A percentile compares a stretch with the other conserved stretches of the same genome.
Evolutionary conservation across 2,797 vertebrate species (phyloP).

Genomic region (Chelon auratus): DNA sequence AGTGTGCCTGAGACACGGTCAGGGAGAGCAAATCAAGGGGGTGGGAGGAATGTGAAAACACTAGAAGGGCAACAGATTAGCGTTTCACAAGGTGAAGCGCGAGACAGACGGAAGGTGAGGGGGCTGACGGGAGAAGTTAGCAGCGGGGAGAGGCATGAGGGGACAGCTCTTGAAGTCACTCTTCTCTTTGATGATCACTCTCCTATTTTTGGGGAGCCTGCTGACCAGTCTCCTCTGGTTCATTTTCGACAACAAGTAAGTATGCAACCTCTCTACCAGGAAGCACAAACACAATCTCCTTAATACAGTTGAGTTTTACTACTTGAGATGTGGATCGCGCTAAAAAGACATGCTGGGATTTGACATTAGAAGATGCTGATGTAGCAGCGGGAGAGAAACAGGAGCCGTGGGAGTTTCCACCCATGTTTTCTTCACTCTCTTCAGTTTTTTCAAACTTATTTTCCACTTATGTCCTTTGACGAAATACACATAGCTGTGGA

Average conservation of each 20-base stretch:
- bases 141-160: conserved; percentile 64
- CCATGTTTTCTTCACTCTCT: no score
- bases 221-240: conserved; percentile 70
- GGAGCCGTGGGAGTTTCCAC: no score
- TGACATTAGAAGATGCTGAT: background rate
- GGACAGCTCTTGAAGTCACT: conserved; percentile 44
- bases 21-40: background rate
- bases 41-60: conserved; percentile 17
- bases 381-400: background rate
- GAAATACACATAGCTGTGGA: background rate
- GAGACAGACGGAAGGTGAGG: conserved; percentile 19
- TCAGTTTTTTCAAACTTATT: background rate
- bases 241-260: conserved; percentile 68
- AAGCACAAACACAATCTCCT: background rate
- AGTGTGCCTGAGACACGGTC: background rate
- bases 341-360: background rate
- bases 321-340: no score
- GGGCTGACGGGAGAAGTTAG: conserved; percentile 13
- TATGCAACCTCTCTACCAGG: background rate
- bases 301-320: background rate
- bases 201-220: conserved; percentile 67
- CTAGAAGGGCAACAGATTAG: conserved; percentile 1
- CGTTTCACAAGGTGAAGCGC: conserved; percentile 16
- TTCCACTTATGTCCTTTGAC: background rate
- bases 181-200: conserved; percentile 55